Conservation (phyloP, 2,113 vertebrate species). For the Vidua chalybeata region DNA sequence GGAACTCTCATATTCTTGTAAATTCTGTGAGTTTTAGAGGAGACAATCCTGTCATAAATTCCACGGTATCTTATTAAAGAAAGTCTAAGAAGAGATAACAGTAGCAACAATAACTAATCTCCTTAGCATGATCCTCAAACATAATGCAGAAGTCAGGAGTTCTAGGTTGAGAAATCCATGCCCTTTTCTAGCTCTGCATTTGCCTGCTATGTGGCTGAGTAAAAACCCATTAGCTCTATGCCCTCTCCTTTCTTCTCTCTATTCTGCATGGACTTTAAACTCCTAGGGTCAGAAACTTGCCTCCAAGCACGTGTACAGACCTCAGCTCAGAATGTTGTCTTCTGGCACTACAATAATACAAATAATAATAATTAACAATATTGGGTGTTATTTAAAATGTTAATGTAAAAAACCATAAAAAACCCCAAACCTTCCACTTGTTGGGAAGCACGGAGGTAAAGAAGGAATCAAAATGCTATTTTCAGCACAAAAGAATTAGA, state of each 20-base stretch:
- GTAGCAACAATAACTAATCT: background rate
- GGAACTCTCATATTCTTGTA: background rate
- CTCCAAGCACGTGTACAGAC: background rate
- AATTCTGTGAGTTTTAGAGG: background rate
- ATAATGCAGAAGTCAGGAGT: background rate
- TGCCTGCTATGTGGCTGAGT: background rate
- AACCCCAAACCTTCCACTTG: background rate
- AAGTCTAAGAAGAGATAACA: background rate
- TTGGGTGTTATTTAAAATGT: background rate
- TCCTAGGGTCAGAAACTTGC: background rate
- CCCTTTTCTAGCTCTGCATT: background rate
- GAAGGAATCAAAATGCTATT: background rate
- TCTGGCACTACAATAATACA: background rate
- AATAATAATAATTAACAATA: background rate
- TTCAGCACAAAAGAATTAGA: background rate
- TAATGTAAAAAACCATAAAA: background rate
- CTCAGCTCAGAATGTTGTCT: background rate
- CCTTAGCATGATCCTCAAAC: background rate
- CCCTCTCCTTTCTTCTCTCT: background rate
- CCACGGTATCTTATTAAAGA: background rate
- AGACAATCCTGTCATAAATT: background rate
- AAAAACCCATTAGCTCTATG: background rate
- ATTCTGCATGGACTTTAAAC: background rate
- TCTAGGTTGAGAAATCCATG: background rate
- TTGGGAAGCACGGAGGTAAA: background rate